Evolutionary conservation across 1,140 invertebrate species (phyloP), one percentile per base, ranked within the genome.

Genomic region (Scaptomyza montana): DNA sequence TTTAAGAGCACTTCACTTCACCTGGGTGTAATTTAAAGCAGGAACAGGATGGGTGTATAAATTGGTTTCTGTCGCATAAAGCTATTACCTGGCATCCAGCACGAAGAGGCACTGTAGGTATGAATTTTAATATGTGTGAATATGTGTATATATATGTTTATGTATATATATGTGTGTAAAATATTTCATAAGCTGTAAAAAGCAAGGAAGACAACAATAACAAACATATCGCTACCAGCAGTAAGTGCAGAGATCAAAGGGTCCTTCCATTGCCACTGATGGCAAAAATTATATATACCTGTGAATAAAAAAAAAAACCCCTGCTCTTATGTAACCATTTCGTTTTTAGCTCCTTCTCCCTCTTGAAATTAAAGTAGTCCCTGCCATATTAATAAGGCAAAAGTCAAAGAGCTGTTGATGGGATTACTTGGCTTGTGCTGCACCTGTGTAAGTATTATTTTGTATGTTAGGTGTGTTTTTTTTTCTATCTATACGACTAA

Each of bases 31-130:
- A 76, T 76, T 72, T 65, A 33, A 57, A 66, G 45, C 59, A 62
- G 66, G 71, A 74, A 76, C 56, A 66, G 73, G 73, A 76, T 71
- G 68, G 69, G 62, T 65, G 74, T 66, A 76, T 76, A 76, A 76
- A 76, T 76, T 76, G 74, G 68, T 72, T 76, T 76, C 57, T 72
- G 74, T 65, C 74, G 74, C 68, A 76, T 76, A 72, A 76, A 66
- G 68, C 74, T 68, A 76, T 76, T 76, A 72, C 55, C 53, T 51
- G 65, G 66, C 53, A 63, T 39, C 46, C 51, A 63, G 65, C 71
- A 74, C 66, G 69, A 74, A 69, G 59, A 45, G 39, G 53, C 59
- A 57, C 57, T 49, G 70, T 62, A 56, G 56, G 66, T 74, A 74
- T 74, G 59, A 69, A 74, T 74, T 74, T 74, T 74, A 74, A 74